phyloP scores from a whole-genome alignment of 64 coral and sea anemone species.

The Stichodactyla helianthus region DNA sequence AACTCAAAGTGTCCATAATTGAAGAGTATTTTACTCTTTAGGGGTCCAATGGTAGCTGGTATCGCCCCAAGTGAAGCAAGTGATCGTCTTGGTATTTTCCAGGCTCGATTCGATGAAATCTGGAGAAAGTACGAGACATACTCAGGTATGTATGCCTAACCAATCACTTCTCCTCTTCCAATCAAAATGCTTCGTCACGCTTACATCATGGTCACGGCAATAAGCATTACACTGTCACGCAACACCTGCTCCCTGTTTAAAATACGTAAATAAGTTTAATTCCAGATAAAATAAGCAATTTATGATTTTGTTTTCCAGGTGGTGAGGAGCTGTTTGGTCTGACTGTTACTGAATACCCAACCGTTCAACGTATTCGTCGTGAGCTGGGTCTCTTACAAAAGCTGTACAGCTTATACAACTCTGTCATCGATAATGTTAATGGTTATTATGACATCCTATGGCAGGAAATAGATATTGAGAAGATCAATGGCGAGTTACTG shows the following conservation, averaged over 20 bases:
- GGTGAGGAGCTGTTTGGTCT: slow-evolving; percentile 92
- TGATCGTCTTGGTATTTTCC: slow-evolving; percentile 94
- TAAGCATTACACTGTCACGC: too few species aligned
- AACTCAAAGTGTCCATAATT: too few species aligned
- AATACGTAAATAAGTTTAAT: not conserved
- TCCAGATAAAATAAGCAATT: not conserved
- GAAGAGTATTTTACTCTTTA: not conserved
- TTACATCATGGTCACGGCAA: too few species aligned
- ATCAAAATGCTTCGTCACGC: too few species aligned
- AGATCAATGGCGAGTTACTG: slow-evolving; percentile 85
- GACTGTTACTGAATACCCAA: slow-evolving; percentile 82
- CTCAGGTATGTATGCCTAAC: slow-evolving; percentile 51
- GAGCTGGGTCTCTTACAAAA: slow-evolving; percentile 90
- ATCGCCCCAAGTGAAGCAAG: slow-evolving; percentile 91
- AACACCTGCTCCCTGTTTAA: too few species aligned
- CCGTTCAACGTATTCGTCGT: slow-evolving; percentile 78
- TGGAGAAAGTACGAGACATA: slow-evolving; percentile 99
- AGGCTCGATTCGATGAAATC: slow-evolving; percentile 96
- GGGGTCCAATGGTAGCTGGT: slow-evolving; percentile 94
- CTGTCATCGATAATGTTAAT: slow-evolving; percentile 97
- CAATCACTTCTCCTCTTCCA: too few species aligned
- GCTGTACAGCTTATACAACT: slow-evolving; percentile 93
- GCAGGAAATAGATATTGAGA: slow-evolving; percentile 98
- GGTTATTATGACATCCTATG: slow-evolving; percentile 97
- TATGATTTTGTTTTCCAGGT: slow-evolving; percentile 36